These are phyloP conservation scores for Hoplodrina blanda DNA, from an alignment of 2,888 invertebrate genomes.

Conservation along the genomic window DNA sequence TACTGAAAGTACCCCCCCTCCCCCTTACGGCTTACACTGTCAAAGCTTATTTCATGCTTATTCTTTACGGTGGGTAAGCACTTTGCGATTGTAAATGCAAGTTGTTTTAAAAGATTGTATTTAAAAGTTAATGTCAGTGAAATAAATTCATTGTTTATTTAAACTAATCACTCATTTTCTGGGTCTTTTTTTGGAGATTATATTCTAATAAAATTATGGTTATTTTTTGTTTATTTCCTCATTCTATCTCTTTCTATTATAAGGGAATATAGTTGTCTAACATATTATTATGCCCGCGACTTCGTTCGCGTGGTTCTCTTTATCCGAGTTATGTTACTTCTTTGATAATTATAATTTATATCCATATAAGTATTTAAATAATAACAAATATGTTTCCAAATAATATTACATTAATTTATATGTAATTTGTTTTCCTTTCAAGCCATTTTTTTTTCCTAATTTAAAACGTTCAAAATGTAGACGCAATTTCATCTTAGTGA, in stretches of 20 bases:
- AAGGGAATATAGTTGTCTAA: background rate
- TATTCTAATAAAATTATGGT: background rate
- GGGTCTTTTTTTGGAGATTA: background rate
- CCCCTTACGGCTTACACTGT: conserved; percentile 30
- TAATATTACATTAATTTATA: too few species aligned
- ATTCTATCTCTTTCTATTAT: background rate
- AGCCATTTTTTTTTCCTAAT: too few species aligned
- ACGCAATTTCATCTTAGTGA: too few species aligned
- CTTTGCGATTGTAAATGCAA: conserved; percentile 31
- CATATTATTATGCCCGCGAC: too few species aligned
- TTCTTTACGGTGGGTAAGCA: conserved; percentile 33
- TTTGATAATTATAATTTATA: too few species aligned
- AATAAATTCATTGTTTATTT: background rate
- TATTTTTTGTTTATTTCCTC: background rate
- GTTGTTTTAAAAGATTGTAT: conserved; percentile 30
- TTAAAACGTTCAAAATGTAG: too few species aligned
- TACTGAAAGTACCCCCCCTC: conserved; percentile 15
- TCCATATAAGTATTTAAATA: too few species aligned
- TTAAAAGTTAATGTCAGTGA: background rate
- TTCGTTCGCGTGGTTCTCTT: too few species aligned
- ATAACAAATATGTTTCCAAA: too few species aligned
- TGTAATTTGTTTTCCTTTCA: too few species aligned
- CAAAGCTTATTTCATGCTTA: conserved; percentile 48
- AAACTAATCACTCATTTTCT: background rate
- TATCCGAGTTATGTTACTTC: too few species aligned